Evolutionary conservation across 2,113 vertebrate species (phyloP).

Genomic region (Hippoglossus stenolepis): DNA sequence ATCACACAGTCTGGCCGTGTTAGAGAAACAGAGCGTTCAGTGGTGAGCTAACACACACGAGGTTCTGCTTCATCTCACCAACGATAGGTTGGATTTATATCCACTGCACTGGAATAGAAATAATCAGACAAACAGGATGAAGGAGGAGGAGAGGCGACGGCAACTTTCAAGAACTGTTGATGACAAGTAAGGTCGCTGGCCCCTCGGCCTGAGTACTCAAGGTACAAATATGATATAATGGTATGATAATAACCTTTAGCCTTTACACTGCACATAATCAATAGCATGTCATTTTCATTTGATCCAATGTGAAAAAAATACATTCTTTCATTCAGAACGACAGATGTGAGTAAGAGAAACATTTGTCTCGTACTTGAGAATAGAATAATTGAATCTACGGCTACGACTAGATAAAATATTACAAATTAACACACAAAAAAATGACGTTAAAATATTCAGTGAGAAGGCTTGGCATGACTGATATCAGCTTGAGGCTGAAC

Average conservation of each 20-base stretch:
- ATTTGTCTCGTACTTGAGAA: too few species aligned
- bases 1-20: conserved; percentile 14
- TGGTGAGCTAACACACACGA: neutral
- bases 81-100: conserved; percentile 55
- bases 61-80: conserved; percentile 41
- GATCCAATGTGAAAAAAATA: neutral
- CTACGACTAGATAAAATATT: neutral
- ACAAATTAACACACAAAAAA: neutral
- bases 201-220: neutral
- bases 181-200: conserved; percentile 14
- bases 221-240: neutral
- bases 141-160: neutral
- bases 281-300: too few species aligned
- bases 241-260: neutral
- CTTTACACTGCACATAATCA: neutral
- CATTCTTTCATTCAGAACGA: neutral
- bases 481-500: neutral
- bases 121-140: conserved; percentile 29
- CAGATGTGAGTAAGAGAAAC: neutral
- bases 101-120: conserved; percentile 33
- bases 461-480: neutral
- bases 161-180: conserved; percentile 20
- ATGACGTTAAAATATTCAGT: neutral
- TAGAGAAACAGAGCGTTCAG: conserved; percentile 21
- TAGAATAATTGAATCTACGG: too few species aligned